Evolutionary conservation across 1,140 invertebrate genomes (phyloP), one percentile per base, ranked within the genome.

Genomic region (Lepidurus couesii): DNA sequence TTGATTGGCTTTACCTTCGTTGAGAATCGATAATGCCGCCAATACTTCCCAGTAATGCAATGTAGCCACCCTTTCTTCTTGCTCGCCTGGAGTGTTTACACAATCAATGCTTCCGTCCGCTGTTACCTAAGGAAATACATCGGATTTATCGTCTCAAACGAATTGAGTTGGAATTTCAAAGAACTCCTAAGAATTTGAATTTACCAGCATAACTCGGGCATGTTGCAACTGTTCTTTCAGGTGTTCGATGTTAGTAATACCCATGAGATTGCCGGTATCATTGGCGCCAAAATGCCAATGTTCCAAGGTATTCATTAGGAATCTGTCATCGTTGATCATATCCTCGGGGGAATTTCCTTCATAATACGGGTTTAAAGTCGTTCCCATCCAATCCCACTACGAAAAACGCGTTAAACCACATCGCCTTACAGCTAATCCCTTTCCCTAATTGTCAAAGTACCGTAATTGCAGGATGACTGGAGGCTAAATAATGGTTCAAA

Each of bases 51-150:
- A 93, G 82, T 90, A 92, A 82, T 96, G 91, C 0, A 98, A 86
- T 10, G 88, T 87, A 42, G 90, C 88, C 0, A 97, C 93, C 1
- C 89, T 85, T 44, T 84, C 85, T 83, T 98, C 96, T 86, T 98
- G 96, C 82, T 95, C 92, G 75, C 90, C 92, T 7, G 95, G 95
- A 81, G 91, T 87, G 21, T 89, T 86, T 78, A 91, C 88, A 83
- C 96, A 98, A 84, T 97, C 92, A 21, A 97, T 90, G 82, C 95
- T 97, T 0, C 96, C 96, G 88, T 98, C 96, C 42, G 95, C 95
- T 4, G 96, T 98, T 7, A 98, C 90, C 81, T 95, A 84, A 77
- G 87, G 82, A 16, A 90, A 65, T 21, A 13, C 8, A 84, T 83
- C 86, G 75, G 7, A 26, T 21, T 7, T 24, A 34, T 7, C 1